Evolutionary conservation across 2,888 invertebrate species (phyloP).

Genomic region (Heliconius aoede): DNA sequence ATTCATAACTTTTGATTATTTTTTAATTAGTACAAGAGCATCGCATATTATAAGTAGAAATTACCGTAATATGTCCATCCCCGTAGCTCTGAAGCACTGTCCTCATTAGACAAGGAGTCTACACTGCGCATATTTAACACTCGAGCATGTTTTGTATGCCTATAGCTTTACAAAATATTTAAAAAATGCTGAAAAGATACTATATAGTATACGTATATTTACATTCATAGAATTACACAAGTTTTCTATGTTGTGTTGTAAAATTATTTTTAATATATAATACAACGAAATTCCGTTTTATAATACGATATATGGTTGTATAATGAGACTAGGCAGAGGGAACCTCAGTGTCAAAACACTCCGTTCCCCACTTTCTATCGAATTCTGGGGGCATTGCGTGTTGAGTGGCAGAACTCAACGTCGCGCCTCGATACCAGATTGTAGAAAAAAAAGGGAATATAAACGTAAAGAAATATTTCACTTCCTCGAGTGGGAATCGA

Average conservation of each 20-base stretch:
- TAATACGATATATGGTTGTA: too few relatives aligned
- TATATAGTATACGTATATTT: constrained; percentile 11
- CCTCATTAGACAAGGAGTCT: constrained; percentile 36
- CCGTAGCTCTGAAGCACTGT: constrained; percentile 22
- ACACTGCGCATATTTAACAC: constrained; percentile 32
- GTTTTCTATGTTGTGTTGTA: background rate
- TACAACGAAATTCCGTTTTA: background rate
- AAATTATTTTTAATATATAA: background rate
- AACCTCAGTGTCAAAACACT: too few relatives aligned
- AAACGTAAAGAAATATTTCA: too few relatives aligned
- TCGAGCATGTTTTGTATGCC: constrained; percentile 25
- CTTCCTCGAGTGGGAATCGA: too few relatives aligned
- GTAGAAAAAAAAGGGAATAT: too few relatives aligned
- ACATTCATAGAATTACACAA: constrained; percentile 1
- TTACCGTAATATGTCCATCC: constrained; percentile 37
- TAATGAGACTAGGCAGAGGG: background rate
- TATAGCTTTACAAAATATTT: constrained; percentile 30
- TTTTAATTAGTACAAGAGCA: constrained; percentile 23
- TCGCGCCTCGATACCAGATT: too few relatives aligned
- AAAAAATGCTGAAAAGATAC: constrained; percentile 21
- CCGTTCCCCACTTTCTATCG: too few relatives aligned
- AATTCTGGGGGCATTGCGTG: too few relatives aligned
- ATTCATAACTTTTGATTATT: background rate
- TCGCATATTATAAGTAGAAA: constrained; percentile 14
- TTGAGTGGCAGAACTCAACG: too few relatives aligned